Conservation (phyloP, 2,888 invertebrate species). For the Parthenolecanium corni region DNA sequence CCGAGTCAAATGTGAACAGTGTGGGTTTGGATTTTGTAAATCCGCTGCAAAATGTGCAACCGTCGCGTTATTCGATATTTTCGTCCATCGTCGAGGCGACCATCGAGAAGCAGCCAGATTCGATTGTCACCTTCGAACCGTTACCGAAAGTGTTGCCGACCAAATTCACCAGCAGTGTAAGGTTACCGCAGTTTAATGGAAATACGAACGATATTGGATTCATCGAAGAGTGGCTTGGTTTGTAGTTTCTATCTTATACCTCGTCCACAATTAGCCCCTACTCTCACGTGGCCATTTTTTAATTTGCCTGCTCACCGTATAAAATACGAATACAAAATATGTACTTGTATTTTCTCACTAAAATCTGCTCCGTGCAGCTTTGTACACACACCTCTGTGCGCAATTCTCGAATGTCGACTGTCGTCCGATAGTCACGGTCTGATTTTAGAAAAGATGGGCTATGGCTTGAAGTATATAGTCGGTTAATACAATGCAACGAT, state of each 20-base stretch:
- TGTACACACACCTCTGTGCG: no score
- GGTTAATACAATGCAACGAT: no score
- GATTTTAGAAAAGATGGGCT: no score
- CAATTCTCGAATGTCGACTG: no score
- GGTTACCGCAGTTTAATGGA: constrained; percentile 15
- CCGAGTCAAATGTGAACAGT: constrained; percentile 6
- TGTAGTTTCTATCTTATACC: not conserved
- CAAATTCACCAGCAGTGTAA: constrained; percentile 3
- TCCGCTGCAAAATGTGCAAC: constrained; percentile 22
- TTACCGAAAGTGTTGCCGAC: constrained; percentile 19
- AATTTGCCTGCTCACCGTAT: no score
- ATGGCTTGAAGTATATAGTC: no score
- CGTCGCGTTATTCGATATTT: constrained; percentile 16
- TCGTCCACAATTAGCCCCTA: not conserved
- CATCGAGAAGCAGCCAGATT: constrained; percentile 13
- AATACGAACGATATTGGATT: constrained; percentile 10
- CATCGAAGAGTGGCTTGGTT: constrained; percentile 19
- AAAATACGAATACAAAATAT: no score
- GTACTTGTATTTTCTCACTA: not conserved
- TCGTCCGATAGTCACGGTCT: no score
- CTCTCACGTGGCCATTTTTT: no score
- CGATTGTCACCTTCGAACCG: constrained; percentile 26
- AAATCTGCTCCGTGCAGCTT: not conserved
- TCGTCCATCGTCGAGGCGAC: constrained; percentile 12
- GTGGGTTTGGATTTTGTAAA: constrained; percentile 21